These are phyloP conservation scores for Chaetogeoica ovagalla DNA, from an alignment of 2,888 invertebrate species.

Conservation along the genomic window DNA sequence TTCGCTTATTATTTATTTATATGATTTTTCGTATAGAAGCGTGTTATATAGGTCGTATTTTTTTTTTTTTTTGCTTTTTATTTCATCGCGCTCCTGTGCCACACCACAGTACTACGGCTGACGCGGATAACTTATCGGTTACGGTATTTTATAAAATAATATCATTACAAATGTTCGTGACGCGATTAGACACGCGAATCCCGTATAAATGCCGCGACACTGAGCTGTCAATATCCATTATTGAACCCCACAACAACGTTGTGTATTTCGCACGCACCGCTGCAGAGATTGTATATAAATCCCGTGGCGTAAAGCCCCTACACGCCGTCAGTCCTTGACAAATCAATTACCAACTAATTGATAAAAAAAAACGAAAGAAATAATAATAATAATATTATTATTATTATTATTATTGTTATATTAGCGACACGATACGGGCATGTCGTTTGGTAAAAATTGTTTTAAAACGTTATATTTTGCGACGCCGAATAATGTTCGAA, in stretches of 20 bases:
- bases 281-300: slow-evolving; percentile 14
- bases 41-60: neutral
- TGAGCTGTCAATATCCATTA: slow-evolving; percentile 23
- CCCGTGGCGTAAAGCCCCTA: neutral
- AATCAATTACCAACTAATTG: neutral
- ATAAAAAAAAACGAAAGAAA: too few species aligned
- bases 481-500: neutral
- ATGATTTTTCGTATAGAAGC: too few species aligned
- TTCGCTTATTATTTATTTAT: too few species aligned
- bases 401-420: neutral
- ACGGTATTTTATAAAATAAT: too few species aligned
- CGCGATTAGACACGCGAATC: neutral
- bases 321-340: neutral
- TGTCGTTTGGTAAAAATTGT: neutral
- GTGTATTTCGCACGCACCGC: neutral
- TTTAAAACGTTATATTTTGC: too few species aligned
- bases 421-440: neutral
- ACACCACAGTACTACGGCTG: too few species aligned
- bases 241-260: neutral
- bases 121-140: neutral
- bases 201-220: slow-evolving; percentile 38
- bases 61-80: too few species aligned
- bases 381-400: slow-evolving; percentile 9
- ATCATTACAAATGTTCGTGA: neutral
- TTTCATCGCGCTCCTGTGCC: too few species aligned